These are phyloP conservation scores for Lepus europaeus DNA, from an alignment of 2,113 vertebrate genomes.

Conservation along the genomic window DNA sequence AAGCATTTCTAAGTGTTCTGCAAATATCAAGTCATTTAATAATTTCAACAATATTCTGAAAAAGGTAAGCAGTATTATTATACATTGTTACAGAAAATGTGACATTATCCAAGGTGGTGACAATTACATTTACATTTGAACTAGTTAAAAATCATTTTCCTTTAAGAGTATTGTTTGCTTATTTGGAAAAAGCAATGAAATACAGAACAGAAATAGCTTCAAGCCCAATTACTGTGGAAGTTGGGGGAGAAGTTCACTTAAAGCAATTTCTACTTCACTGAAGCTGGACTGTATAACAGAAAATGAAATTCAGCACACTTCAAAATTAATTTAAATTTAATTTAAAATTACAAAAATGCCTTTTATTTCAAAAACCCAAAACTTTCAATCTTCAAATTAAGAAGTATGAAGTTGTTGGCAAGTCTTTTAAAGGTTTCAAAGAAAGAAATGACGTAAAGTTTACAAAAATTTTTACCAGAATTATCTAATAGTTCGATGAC, in stretches of 20 bases:
- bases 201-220: not conserved
- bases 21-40: not conserved
- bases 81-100: not conserved
- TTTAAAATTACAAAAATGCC: not conserved
- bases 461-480: not conserved
- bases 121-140: slow-evolving; percentile 20
- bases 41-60: not conserved
- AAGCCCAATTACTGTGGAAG: not conserved
- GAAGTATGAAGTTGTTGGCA: not conserved
- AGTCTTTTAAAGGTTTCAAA: slow-evolving; percentile 6
- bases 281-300: not conserved
- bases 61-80: not conserved
- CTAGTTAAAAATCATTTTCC: not conserved
- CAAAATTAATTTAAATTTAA: not conserved
- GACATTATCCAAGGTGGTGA: slow-evolving; percentile 13
- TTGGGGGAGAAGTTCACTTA: not conserved
- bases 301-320: not conserved
- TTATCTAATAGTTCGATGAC: not conserved
- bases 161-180: not conserved
- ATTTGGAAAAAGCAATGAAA: not conserved
- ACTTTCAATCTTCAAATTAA: slow-evolving; percentile 7
- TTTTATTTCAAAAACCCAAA: not conserved
- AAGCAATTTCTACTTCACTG: slow-evolving; percentile 7
- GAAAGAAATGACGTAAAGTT: slow-evolving; percentile 19
- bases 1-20: not conserved